Evolutionary conservation across 1,140 invertebrate species (phyloP).

Genomic region (Eubasilissa regina): DNA sequence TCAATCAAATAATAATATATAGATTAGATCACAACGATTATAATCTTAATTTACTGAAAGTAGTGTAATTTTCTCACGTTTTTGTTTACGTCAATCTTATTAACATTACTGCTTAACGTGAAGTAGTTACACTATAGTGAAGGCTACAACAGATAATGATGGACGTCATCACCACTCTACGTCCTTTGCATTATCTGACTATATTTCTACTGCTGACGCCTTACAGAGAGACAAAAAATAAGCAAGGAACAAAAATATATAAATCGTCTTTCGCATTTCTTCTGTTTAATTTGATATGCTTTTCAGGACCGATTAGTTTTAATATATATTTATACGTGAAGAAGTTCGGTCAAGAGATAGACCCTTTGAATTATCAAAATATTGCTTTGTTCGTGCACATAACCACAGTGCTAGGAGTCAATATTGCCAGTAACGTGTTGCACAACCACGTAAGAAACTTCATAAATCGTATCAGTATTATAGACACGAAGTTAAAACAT

Average conservation of each 20-base stretch:
- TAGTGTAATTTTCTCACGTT: too few species aligned
- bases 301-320: too few species aligned
- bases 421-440: neutral
- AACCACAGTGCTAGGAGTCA: neutral
- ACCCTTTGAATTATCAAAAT: too few species aligned
- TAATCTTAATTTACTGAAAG: too few species aligned
- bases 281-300: neutral
- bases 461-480: neutral
- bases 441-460: neutral
- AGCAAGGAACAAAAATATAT: neutral
- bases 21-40: too few species aligned
- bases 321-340: too few species aligned
- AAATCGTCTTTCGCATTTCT: neutral
- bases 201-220: neutral
- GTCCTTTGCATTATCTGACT: neutral
- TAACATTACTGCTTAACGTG: too few species aligned
- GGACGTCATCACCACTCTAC: slow-evolving; percentile 7
- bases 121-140: neutral
- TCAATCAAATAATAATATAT: too few species aligned
- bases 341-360: too few species aligned
- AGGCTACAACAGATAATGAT: neutral
- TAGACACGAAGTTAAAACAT: neutral
- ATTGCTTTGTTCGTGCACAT: too few species aligned
- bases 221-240: neutral
- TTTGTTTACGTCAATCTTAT: too few species aligned